Evolutionary conservation across 2,888 invertebrate genomes (phyloP), one percentile per base, ranked within the genome.

Genomic region (Rhingia campestris): DNA sequence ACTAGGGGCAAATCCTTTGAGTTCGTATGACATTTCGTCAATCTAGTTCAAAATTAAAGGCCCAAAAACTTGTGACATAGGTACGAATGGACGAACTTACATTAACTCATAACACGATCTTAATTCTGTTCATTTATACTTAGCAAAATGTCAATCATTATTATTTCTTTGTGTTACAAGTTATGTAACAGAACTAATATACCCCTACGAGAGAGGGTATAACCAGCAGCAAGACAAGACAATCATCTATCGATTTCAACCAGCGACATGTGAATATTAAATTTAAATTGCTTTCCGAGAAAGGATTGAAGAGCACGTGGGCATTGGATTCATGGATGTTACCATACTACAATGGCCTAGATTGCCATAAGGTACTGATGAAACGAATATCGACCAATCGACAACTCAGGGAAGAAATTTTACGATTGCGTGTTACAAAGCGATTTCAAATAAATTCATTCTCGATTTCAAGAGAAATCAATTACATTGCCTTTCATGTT

Each of bases 261-360:
- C 67, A 73, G 72, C 77, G 76, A 82, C 73, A 73, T 77, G 54
- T 72, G 77, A 82, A 82, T 82, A 82, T 66, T 82, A 82, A 82
- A 77, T 66, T 82, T 67, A 73, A 81, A 76, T 45, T 70, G 53
- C 9, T 81, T 72, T 70, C 70, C 67, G 75, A 67, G 70, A 53
- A 9, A 9, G 35, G 64, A 37, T 49, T 35, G 53, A 54, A 61
- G 63, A 53, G 30, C 61, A 58, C 53, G 30, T 49, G 49, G 32
- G 6, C 14, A 3, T 22, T 69, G 32, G 69, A 47, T 49, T 47
- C n/a, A n/a, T n/a, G n/a, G n/a, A 47, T 9, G 6, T 37, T 35
- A 14, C 14, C 14, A 6, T 43, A 9, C 12, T 32, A 45, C 7
- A 61, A 10, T 6, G 39, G 37, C 7, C 0, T 2, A 14, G 33